A percentile compares a stretch with the other conserved stretches of the same genome.
Conservation (phyloP, 2,888 invertebrate genomes). For the Drosophila atripex region DNA sequence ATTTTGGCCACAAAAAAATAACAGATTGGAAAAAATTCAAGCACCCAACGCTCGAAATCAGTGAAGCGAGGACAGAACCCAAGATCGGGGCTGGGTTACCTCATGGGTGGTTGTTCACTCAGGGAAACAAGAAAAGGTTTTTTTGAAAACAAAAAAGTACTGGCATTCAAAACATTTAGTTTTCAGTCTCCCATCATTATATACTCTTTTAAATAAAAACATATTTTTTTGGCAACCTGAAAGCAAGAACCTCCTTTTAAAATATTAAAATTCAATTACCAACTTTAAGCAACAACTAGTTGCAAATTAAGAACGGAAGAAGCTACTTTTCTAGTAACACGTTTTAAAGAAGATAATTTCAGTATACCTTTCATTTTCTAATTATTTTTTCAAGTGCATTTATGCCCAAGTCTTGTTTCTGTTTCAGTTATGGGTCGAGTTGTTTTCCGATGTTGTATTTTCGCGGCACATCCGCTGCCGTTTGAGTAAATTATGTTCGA, state of each 20-base stretch:
- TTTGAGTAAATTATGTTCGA: conserved; percentile 76
- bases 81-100: conserved; percentile 66
- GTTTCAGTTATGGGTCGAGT: conserved; percentile 28
- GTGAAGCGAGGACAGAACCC: conserved; percentile 71
- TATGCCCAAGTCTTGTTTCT: conserved; percentile 20
- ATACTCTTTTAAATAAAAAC: too few species aligned
- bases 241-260: too few species aligned
- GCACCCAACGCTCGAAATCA: conserved; percentile 43
- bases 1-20: conserved; percentile 32
- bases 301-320: not conserved
- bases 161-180: too few species aligned
- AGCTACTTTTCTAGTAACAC: not conserved
- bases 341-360: not conserved
- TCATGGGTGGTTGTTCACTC: conserved; percentile 35
- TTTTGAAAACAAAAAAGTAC: too few species aligned
- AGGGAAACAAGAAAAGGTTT: not conserved
- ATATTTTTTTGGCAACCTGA: too few species aligned
- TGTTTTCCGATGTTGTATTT: conserved; percentile 22
- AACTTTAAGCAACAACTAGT: not conserved
- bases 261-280: too few species aligned
- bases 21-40: conserved; percentile 26
- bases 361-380: not conserved
- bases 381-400: conserved; percentile 22
- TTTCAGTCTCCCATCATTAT: too few species aligned
- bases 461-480: conserved; percentile 67